Conservation (phyloP, 2,888 invertebrate species). For the Drosophila buzzatii region DNA sequence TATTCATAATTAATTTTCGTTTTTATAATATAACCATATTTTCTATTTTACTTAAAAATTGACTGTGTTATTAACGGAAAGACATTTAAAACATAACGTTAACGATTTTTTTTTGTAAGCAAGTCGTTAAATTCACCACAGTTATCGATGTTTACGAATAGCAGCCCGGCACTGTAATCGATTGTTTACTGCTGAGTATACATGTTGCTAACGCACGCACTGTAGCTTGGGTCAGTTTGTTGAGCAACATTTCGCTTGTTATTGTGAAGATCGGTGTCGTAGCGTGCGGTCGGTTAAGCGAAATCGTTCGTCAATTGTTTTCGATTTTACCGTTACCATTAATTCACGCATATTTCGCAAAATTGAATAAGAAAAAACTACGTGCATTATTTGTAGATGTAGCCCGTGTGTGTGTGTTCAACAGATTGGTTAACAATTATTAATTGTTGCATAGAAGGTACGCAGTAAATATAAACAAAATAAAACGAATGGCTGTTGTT, state of each 20-base stretch:
- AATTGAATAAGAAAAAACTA: conserved; percentile 12
- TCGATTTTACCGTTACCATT: conserved; percentile 57
- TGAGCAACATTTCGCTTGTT: conserved; percentile 45
- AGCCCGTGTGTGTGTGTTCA: background rate
- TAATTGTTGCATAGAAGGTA: conserved; percentile 43
- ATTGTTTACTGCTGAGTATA: background rate
- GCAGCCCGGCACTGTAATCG: conserved; percentile 16
- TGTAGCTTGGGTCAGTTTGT: conserved; percentile 19
- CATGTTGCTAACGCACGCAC: conserved; percentile 41
- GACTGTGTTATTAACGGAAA: background rate
- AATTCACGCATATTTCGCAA: conserved; percentile 32
- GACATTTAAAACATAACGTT: conserved; percentile 8
- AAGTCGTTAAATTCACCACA: background rate
- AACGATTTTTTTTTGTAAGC: background rate
- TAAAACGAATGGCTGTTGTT: conserved; percentile 25
- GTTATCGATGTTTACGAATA: background rate
- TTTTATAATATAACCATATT: conserved; percentile 3
- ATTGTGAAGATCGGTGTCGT: conserved; percentile 52
- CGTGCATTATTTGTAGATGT: conserved; percentile 33
- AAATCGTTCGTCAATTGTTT: conserved; percentile 13
- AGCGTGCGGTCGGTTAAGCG: conserved; percentile 51
- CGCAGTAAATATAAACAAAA: conserved; percentile 19
- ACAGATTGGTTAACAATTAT: conserved; percentile 5
- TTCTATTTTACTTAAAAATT: background rate
- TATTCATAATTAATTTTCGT: conserved; percentile 6